phyloP scores from a whole-genome alignment of 2,797 vertebrate genomes.

The Bradypodion ventrale region DNA sequence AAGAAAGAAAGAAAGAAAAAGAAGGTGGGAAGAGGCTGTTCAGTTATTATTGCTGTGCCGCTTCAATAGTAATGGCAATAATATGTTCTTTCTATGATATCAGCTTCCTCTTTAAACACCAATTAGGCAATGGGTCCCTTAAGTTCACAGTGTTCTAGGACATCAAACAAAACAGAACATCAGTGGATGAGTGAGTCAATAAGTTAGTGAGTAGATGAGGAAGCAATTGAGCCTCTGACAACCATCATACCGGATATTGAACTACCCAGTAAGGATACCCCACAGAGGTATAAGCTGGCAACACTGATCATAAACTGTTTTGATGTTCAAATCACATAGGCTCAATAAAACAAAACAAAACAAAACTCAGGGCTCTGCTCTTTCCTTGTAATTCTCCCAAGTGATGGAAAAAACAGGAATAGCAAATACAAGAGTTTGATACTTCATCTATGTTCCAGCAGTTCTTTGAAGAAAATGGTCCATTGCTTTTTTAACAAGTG shows the following conservation, averaged over 20 bases:
- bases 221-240: conserved; percentile 1
- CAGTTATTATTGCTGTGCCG: neutral
- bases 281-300: neutral
- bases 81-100: neutral
- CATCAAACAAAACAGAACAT: conserved; percentile 11
- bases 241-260: neutral
- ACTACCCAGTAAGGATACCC: neutral
- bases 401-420: neutral
- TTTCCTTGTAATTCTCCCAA: neutral
- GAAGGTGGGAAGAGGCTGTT: neutral
- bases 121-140: neutral
- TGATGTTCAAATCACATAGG: neutral
- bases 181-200: neutral
- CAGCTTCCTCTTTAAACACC: fast-evolving
- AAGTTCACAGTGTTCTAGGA: neutral
- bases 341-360: neutral
- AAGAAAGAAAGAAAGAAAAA: too few species aligned
- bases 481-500: neutral
- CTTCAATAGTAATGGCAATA: neutral
- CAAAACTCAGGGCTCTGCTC: neutral
- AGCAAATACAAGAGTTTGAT: fast-evolving
- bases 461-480: neutral
- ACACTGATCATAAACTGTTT: fast-evolving
- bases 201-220: neutral
- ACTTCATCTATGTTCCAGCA: neutral